phyloP scores from a whole-genome alignment of 2,113 vertebrate genomes.

The Chionodraco myersi region DNA sequence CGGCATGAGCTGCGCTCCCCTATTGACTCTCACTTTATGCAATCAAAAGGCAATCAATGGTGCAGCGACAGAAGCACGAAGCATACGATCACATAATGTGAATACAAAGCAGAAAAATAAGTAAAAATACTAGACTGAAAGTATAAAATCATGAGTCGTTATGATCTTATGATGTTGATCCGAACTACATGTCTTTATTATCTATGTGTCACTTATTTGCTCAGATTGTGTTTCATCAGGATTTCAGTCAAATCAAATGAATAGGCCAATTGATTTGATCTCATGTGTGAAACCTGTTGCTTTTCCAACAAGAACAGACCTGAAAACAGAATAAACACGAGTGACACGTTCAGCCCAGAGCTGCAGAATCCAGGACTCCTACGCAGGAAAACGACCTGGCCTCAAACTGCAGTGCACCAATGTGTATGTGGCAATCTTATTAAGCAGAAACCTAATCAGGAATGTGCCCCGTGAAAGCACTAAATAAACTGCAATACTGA shows the following conservation, averaged over 20 bases:
- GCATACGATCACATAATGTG: not conserved
- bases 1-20: not conserved
- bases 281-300: not conserved
- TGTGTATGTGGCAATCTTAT: not conserved
- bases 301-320: not conserved
- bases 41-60: not conserved
- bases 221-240: too few species aligned
- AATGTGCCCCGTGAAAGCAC: not conserved
- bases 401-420: not conserved
- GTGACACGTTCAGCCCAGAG: not conserved
- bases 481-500: not conserved
- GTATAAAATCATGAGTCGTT: not conserved
- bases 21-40: not conserved
- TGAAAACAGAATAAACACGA: not conserved
- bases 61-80: not conserved
- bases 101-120: not conserved
- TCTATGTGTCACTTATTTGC: too few species aligned
- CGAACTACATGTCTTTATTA: too few species aligned
- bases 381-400: not conserved
- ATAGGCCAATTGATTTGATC: not conserved
- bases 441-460: not conserved
- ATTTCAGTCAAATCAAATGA: too few species aligned
- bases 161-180: too few species aligned
- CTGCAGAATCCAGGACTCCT: slow-evolving; percentile 2
- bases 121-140: not conserved